Evolutionary conservation across 2,888 invertebrate genomes (phyloP), one percentile per base, ranked within the genome.

Genomic region (Microctonus hyperodae): DNA sequence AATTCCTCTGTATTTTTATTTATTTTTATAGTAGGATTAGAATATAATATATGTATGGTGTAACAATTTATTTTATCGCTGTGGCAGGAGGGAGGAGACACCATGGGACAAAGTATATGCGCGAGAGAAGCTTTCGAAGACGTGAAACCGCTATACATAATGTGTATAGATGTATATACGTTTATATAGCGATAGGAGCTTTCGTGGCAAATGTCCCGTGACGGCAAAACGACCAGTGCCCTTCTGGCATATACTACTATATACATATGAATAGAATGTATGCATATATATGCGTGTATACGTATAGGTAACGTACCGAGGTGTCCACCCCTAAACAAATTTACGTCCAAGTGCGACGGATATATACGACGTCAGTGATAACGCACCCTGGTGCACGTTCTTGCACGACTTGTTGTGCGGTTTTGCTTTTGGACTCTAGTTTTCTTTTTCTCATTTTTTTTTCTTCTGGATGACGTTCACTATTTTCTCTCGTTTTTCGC

Each of bases 301-400:
- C 77, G 16, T 44, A 44, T 44, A 44, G 16, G 44, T 44, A 16
- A 44, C 44, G 16, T 44, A 44, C 16, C 6, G 44, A 44, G 44
- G 44, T 44, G 81, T 82, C 81, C 81, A 80, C 79, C 81, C 78
- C 77, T 78, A 79, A 81, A 80, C 78, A 79, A 82, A 81, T 82
- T 79, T 81, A 79, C 78, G 78, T 77, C 75, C 74, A 71, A 51
- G 64, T 68, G 68, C 69, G 62, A 59, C 31, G 53, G 58, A 67
- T 64, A 58, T 65, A 68, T 58, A 61, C 61, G 31, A 16, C 35
- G 35, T 7, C 31, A 33, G 25, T 40, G 61, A 68, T 61, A 61
- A 35, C 60, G 62, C 57, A 44, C 35, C 64, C 40, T 62, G 51
- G 55, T 65, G 37, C n/a, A 40, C 16, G 28, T 44, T 44, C 20